Base-by-base conservation (phyloP, 1,140 invertebrate species). In the Panulirus ornatus region DNA sequence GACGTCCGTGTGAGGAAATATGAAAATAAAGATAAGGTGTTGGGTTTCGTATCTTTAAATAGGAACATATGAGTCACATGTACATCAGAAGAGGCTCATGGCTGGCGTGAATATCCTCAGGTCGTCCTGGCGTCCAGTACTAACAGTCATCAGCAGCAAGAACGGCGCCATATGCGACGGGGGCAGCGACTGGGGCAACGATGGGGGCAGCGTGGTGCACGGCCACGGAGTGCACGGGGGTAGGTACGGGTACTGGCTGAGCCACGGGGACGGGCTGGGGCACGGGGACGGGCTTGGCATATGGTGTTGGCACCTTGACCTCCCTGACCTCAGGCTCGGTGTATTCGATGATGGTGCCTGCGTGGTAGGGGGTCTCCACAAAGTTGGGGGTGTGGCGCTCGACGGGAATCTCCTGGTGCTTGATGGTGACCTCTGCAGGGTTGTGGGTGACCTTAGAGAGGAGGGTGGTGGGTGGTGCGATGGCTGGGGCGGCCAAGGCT, bases 311-410 rank as follows among this genome's bases (percentile, higher is more conserved):
- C 34, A 88, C 85, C 75, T 88, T 79, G 36, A 71, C 5, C 30
- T 88, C 75, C 75, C 81, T 88, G 14, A 88, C 38, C 38, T 81
- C 51, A 63, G 85, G 85, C n/a, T 63, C 75, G 8, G 73, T 63
- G 40, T 88, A 88, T 36, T 78, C 70, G 75, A 66, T 22, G 75
- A 88, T 88, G 85, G 85, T 79, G 54, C 85, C 85, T n/a, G 85
- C 85, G 54, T 88, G 85, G 85, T 66, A 88, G 85, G 85, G 85
- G 11, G 47, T 78, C 22, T 88, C 85, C 42, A 88, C 85, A 11
- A 44, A 88, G 54, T 88, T 88, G n/a, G 85, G 85, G 51, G 73
- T 66, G 75, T 81, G 85, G 11, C 42, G 34, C 38, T 88, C 85
- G 9, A 88, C 85, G 8, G 75, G 51, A 51, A 88, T 44, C 75